phyloP scores from a whole-genome alignment of 2,888 invertebrate species.

The Rosalia funebris region DNA sequence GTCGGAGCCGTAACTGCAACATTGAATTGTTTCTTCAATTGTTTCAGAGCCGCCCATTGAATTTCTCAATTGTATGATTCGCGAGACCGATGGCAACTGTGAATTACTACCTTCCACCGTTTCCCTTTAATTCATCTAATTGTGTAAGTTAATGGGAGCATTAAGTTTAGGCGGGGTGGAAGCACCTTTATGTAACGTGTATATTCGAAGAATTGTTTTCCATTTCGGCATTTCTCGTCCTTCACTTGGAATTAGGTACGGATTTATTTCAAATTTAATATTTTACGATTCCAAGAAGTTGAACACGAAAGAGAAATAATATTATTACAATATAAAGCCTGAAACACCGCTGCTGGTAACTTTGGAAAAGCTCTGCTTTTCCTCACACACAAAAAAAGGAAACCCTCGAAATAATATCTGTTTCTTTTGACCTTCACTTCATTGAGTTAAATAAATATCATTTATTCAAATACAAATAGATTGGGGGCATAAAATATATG shows the following conservation, averaged over 20 bases:
- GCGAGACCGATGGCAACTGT: conserved; percentile 52
- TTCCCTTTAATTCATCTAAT: conserved; percentile 51
- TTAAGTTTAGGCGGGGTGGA: conserved; percentile 32
- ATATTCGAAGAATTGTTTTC: conserved; percentile 19
- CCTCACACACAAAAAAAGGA: no score
- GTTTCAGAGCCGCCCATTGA: conserved; percentile 51
- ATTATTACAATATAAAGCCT: no score
- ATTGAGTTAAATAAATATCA: no score
- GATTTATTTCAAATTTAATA: no score
- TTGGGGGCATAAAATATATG: no score
- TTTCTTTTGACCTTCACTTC: no score
- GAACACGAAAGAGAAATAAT: no score
- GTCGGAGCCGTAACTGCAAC: conserved; percentile 49
- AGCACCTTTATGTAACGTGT: conserved; percentile 21
- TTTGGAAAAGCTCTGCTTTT: no score
- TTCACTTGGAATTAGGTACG: background rate
- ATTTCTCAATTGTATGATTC: conserved; percentile 55
- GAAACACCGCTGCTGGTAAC: no score
- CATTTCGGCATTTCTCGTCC: conserved; percentile 12
- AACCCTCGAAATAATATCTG: no score
- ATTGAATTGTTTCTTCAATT: conserved; percentile 53
- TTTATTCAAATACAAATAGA: no score
- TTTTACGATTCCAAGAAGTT: no score
- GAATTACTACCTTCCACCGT: conserved; percentile 54
- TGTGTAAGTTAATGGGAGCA: conserved; percentile 53